These are phyloP conservation scores for Hylyphantes graminicola DNA, from an alignment of 1,140 invertebrate genomes.

Conservation along the genomic window DNA sequence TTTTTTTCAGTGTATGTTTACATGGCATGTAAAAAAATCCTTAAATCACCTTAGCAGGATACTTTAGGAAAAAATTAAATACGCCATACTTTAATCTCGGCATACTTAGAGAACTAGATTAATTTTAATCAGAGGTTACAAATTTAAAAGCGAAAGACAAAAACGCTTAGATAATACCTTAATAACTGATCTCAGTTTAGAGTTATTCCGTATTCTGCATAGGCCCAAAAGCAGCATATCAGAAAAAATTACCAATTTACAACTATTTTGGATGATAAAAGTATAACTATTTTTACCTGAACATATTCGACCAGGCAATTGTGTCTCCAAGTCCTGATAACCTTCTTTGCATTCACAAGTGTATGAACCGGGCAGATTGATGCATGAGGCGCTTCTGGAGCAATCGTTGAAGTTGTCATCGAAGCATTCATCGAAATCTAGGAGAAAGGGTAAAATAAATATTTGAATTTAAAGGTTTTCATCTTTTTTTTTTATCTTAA, in stretches of 20 bases:
- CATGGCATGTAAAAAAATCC: no score
- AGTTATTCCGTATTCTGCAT: no score
- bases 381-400: slow-evolving; percentile 82
- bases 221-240: no score
- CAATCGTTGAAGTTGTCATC: slow-evolving; percentile 82
- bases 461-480: not conserved
- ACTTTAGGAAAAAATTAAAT: no score
- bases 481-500: slow-evolving; percentile 1
- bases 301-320: slow-evolving; percentile 79
- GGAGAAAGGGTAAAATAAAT: not conserved
- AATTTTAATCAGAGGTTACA: no score
- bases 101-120: no score
- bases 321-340: slow-evolving; percentile 80
- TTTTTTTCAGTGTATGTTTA: no score
- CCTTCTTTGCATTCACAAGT: slow-evolving; percentile 88
- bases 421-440: slow-evolving; percentile 87
- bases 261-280: not conserved
- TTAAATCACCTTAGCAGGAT: no score
- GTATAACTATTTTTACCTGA: slow-evolving; percentile 71
- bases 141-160: no score
- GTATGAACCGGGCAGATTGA: slow-evolving; percentile 78
- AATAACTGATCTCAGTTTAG: no score
- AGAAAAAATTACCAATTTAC: not conserved
- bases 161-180: no score
- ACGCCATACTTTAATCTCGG: no score